Base-by-base conservation (phyloP, 2,888 invertebrate species). In the Phortica magna region DNA sequence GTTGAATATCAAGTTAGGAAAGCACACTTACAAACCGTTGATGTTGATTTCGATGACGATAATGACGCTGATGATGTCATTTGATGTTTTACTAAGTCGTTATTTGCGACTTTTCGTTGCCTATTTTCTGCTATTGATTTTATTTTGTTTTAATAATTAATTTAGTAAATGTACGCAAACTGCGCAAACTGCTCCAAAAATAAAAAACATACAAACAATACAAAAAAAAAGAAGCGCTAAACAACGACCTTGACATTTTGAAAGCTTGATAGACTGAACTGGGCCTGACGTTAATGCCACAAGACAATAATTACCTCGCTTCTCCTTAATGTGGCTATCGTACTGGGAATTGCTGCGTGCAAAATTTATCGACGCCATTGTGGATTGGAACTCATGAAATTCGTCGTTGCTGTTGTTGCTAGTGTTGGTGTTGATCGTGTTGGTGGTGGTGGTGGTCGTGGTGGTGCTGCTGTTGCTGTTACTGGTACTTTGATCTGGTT, bases 251-350 rank as follows among this genome's bases (percentile, higher is more conserved):
- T 85, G 85, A 83, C 83, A 87, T 80, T 82, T 78, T 79, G 73
- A 48, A 12, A 43, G 48, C 7, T 53, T 48, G 31, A 2, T 31
- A 31, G 1, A 31, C 3, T 31, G 3, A 31, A 4, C 1, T 31
- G 3, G 5, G 31, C 31, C 31, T 31, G 31, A 14, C 1, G 3
- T 53, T 53, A 5, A 14, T 53, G 7, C 3, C 48, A 48, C 48
- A 48, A 12, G 48, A 65, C 6, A 65, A 22, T 14, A 43, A 77
- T 93, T 94, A 97, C 97, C 96, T 96, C 95, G 94, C 90, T 96
- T 96, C 92, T 95, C 95, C 85, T 95, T 95, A 91, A 97, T 97
- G 92, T 97, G 97, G 76, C 95, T 95, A 92, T 97, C 97, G 92
- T 96, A 97, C 92, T 96, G 96, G 88, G 95, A 95, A 90, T 95